These are phyloP conservation scores for Synanthedon vespiformis DNA, from an alignment of 2,888 invertebrate species.

Conservation along the genomic window DNA sequence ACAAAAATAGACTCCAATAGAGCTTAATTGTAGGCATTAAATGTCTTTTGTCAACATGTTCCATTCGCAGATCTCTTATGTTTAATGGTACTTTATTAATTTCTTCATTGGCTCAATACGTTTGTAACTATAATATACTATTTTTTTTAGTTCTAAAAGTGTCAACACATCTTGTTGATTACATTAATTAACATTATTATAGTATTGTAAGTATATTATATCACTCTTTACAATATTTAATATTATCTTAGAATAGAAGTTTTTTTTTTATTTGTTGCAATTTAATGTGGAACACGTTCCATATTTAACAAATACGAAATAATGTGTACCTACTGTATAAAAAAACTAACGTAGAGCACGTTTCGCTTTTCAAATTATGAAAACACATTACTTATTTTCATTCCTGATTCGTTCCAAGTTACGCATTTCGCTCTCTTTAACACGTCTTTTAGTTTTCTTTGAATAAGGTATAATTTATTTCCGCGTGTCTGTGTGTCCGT, in stretches of 20 bases:
- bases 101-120: neutral
- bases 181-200: no score
- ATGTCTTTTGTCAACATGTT: slow-evolving; percentile 13
- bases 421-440: neutral
- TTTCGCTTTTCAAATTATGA: no score
- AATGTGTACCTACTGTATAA: no score
- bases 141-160: neutral
- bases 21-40: slow-evolving; percentile 29
- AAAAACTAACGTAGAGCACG: no score
- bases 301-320: no score
- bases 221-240: neutral
- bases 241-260: slow-evolving; percentile 7
- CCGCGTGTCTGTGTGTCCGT: neutral
- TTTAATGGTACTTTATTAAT: neutral
- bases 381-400: neutral
- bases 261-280: slow-evolving; percentile 21
- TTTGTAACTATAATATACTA: no score
- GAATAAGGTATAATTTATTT: neutral
- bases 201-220: no score
- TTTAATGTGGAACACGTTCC: slow-evolving; percentile 11
- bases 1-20: slow-evolving; percentile 29
- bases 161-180: neutral
- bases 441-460: no score
- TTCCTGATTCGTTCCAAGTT: neutral
- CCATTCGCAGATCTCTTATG: neutral